Base-by-base conservation (phyloP, 1,140 invertebrate species). In the Euwallacea similis region DNA sequence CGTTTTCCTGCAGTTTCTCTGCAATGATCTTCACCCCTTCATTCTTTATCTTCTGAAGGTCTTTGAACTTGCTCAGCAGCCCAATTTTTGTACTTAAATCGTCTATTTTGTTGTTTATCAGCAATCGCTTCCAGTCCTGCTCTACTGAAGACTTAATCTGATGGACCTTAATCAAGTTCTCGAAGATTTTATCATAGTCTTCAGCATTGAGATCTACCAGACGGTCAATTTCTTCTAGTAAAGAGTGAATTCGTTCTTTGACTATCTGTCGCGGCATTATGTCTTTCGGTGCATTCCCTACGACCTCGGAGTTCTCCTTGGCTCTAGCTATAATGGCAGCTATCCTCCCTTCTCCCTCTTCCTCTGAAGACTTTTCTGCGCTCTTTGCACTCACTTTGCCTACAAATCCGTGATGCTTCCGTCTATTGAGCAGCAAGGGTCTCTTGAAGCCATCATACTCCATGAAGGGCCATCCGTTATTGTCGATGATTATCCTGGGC, bases 401-500 rank as follows among this genome's bases (percentile, higher is more conserved):
- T 50, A 6, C 2, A 2, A 33, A 33, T 33, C 21, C 21, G 21
- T 33, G 21, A 33, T 33, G 21, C 9, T 68, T 68, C 10, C 33
- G 21, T 46, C 21, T 33, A 10, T 58, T 55, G 15, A 67, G 60
- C n/a, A 73, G 64, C 16, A 78, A 42, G 16, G 77, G 77, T 42
- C 76, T 60, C 42, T 78, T 78, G 11, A 64, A 71, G 1, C 76
- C 77, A 41, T 76, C 72, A 13, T 77, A 69, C 70, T 78, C 77
- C 54, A 78, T 73, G 53, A 78, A 78, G 9, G 77, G 76, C 15
- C 62, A 42, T n/a, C 77, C 77, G 10, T 76, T 76, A 43, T 78
- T 78, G 47, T 78, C 77, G 10, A 78, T 73, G 46, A 78, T 76
- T 11, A 78, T 11, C 69, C 74, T 77, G 7, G 77, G 74, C 55